Evolutionary conservation across 2,797 vertebrate genomes (phyloP), one percentile per base, ranked within the genome.

Genomic region (Xyrichtys novacula): DNA sequence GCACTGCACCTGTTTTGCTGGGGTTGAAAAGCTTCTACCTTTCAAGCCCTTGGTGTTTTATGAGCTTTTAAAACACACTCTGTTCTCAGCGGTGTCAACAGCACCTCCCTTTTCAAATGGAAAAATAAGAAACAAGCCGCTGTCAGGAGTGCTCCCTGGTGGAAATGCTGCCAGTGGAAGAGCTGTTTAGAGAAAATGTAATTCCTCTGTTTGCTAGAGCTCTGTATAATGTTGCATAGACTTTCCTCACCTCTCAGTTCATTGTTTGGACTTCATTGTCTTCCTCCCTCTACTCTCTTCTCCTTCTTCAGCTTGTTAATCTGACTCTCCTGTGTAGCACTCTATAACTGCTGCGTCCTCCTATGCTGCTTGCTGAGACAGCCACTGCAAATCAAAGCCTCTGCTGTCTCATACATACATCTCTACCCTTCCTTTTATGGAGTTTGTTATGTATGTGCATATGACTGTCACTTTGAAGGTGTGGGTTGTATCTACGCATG

Each of bases 241-340:
- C 70, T 78, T 75, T 20, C 34, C 59, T 70, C 40, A 39, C 67
- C 70, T 77, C 65, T 59, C 65, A 19, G 53, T 68, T 77, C 66
- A 83, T 72, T 83, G 66, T 87, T 74, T 81, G 76, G 74, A 76
- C 50, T 84, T 68, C 56, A 55, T 74, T 83, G 74, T 83, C 71
- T 74, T 62, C 71, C 36, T 54, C 36, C 56, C 50, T 70, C 74
- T 62, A 57, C 62, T 68, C 44, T 82, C 74, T 82, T 74, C 66
- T 82, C 72, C 69, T 65, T 44, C 36, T 61, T 46, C 42, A 25
- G 80, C 71, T 81, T 85, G 78, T 85, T 88, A 85, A 83, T 86
- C 74, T 78, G 67, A 74, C 71, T 68, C 19, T 64, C 78, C 73
- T 79, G 61, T 65, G 64, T 63, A 65, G 65, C 12, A 36, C 40